These are phyloP conservation scores for Protodeltote pygarga DNA, from an alignment of 2,888 invertebrate genomes.

Conservation along the genomic window DNA sequence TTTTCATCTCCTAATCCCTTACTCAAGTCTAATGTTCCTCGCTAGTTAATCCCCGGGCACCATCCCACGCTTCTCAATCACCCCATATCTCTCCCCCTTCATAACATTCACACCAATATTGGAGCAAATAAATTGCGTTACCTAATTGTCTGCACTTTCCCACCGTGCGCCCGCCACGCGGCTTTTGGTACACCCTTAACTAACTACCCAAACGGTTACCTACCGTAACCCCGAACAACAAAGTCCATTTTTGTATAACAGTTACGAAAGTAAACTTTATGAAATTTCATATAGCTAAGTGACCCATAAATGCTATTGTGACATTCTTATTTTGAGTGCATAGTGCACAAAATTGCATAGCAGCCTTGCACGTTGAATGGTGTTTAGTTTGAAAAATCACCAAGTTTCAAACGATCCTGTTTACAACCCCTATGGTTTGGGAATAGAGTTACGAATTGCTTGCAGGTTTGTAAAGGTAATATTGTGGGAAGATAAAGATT, in stretches of 20 bases:
- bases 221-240: conserved; percentile 25
- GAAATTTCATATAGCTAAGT: conserved; percentile 34
- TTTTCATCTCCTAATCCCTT: conserved; percentile 35
- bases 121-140: conserved; percentile 77
- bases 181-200: conserved; percentile 62
- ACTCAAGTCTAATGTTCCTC: conserved; percentile 31
- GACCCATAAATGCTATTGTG: conserved; percentile 14
- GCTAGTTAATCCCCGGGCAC: conserved; percentile 45
- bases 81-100: conserved; percentile 51
- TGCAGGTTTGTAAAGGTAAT: neutral
- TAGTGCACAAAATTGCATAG: conserved; percentile 31
- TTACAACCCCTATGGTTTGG: conserved; percentile 9
- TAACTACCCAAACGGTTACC: conserved; percentile 18
- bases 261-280: conserved; percentile 8
- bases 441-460: conserved; percentile 43
- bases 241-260: conserved; percentile 18
- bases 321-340: conserved; percentile 7
- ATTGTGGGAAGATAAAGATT: conserved; percentile 47
- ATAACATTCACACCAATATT: conserved; percentile 64
- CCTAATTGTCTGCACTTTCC: conserved; percentile 81
- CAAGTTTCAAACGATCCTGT: neutral
- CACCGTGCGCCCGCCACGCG: conserved; percentile 81
- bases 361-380: conserved; percentile 19
- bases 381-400: conserved; percentile 8
- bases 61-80: conserved; percentile 59